phyloP scores from a whole-genome alignment of 2,797 vertebrate species.

The Manis javanica region DNA sequence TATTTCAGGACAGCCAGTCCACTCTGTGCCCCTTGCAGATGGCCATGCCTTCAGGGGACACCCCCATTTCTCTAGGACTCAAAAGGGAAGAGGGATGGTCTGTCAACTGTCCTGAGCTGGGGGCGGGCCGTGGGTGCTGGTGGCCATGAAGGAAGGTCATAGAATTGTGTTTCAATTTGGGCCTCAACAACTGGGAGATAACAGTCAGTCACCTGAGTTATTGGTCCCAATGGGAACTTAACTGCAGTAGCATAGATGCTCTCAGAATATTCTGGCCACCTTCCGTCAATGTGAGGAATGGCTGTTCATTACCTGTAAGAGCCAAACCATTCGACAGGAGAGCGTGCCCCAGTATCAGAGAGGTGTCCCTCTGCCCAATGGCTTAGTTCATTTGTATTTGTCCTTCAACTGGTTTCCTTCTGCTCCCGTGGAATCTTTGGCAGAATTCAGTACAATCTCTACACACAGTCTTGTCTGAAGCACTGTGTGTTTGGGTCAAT shows the following conservation, averaged over 20 bases:
- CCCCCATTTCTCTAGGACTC: neutral
- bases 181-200: neutral
- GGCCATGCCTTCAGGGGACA: too few species aligned
- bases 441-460: accelerated
- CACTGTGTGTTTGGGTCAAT: neutral
- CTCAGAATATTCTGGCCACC: accelerated
- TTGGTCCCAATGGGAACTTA: neutral
- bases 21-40: too few species aligned
- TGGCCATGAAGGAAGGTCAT: neutral
- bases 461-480: neutral
- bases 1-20: neutral
- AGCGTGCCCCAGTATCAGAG: neutral
- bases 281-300: neutral
- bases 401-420: neutral
- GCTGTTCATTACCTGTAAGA: neutral
- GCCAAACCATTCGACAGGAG: too few species aligned
- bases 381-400: neutral
- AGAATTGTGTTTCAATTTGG: neutral
- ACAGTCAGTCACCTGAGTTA: accelerated
- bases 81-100: neutral
- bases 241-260: accelerated
- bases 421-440: neutral
- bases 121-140: neutral
- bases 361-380: neutral
- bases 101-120: neutral